These are phyloP conservation scores for Archaeoteleia sp. DNA, from an alignment of 2,888 invertebrate species.

Conservation along the genomic window DNA sequence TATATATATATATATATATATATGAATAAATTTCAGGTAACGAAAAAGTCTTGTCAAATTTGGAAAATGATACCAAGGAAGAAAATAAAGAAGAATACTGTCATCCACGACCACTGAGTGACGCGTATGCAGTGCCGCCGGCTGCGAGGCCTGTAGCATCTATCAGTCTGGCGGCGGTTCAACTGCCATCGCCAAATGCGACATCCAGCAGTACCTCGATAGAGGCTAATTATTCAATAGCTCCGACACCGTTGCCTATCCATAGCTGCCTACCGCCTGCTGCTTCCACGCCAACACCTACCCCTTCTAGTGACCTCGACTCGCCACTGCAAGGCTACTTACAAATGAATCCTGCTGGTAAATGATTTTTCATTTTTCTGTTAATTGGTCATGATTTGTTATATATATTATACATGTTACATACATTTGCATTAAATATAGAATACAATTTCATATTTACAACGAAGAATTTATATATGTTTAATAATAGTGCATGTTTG, in stretches of 20 bases:
- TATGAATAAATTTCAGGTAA: conserved; percentile 48
- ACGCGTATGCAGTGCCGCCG: conserved; percentile 76
- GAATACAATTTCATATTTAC: too few species aligned
- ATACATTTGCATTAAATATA: too few species aligned
- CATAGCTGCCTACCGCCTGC: conserved; percentile 35
- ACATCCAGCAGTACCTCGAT: conserved; percentile 52
- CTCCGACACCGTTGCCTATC: conserved; percentile 64
- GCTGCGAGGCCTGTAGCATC: conserved; percentile 75
- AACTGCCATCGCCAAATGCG: conserved; percentile 50
- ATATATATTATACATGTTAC: too few species aligned
- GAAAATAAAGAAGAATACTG: conserved; percentile 72
- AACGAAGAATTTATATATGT: too few species aligned
- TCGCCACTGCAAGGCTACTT: conserved; percentile 73
- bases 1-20: conserved; percentile 1
- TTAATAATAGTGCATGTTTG: too few species aligned
- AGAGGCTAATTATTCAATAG: conserved; percentile 66
- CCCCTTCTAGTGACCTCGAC: conserved; percentile 61
- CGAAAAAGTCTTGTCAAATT: conserved; percentile 51
- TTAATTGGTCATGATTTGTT: too few species aligned
- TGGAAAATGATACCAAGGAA: conserved; percentile 24
- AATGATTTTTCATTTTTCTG: too few species aligned
- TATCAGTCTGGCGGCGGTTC: conserved; percentile 56
- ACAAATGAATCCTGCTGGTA: conserved; percentile 76
- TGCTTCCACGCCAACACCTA: conserved; percentile 49
- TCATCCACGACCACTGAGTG: conserved; percentile 74